Evolutionary conservation across 2,888 invertebrate species (phyloP).

Genomic region (Rhopalosiphum nymphaeae): DNA sequence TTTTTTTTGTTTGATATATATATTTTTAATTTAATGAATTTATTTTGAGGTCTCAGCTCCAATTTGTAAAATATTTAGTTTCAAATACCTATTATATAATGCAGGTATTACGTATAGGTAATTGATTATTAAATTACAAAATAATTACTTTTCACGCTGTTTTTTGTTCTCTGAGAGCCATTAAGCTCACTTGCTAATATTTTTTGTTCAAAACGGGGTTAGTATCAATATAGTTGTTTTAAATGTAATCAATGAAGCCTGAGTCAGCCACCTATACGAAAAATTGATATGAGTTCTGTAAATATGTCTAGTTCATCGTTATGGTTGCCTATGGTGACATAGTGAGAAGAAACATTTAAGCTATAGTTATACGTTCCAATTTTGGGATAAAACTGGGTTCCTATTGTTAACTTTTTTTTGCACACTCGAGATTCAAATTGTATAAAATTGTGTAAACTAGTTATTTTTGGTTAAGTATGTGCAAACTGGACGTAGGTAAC

Average conservation of each 20-base stretch:
- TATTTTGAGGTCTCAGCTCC: background rate
- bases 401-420: background rate
- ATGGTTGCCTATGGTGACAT: no score
- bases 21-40: background rate
- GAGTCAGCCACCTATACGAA: background rate
- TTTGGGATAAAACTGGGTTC: background rate
- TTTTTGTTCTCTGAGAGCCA: background rate
- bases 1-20: background rate
- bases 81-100: background rate
- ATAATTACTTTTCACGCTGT: background rate
- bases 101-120: background rate
- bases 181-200: background rate
- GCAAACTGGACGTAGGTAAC: background rate
- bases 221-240: background rate
- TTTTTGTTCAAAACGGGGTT: background rate
- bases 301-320: background rate
- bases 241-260: no score
- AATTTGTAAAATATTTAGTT: background rate
- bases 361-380: background rate
- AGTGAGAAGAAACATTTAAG: background rate
- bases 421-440: no score
- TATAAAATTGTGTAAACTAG: background rate
- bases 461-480: background rate
- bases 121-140: background rate
- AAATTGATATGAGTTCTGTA: background rate